These are phyloP conservation scores for Petrocephalus sullivani DNA, from an alignment of 2,797 vertebrate species.

Conservation along the genomic window DNA sequence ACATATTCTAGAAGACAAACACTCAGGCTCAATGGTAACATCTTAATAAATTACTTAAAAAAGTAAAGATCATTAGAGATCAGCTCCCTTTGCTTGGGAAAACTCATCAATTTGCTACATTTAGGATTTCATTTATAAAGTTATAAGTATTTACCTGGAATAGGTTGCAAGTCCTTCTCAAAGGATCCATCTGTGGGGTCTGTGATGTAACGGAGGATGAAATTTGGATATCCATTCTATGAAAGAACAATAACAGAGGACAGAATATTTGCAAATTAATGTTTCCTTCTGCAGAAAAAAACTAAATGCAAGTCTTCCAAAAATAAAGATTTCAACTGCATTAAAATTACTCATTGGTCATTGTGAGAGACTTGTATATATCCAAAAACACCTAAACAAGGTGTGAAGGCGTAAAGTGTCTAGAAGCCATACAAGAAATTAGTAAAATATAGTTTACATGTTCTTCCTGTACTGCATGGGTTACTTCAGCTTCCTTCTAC, in stretches of 20 bases:
- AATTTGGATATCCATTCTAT: constrained; percentile 59
- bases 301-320: not conserved
- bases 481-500: no score
- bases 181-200: constrained; percentile 72
- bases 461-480: no score
- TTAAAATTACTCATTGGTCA: no score
- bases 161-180: constrained; percentile 57
- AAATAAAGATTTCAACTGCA: no score
- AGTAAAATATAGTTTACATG: no score
- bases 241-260: not conserved
- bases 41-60: not conserved
- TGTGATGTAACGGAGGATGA: constrained; percentile 78
- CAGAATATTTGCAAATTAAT: not conserved
- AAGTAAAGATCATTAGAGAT: not conserved
- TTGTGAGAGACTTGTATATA: no score
- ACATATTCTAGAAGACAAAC: constrained; percentile 71
- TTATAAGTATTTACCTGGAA: constrained; percentile 63
- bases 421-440: no score
- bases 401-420: no score
- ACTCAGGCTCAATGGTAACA: not conserved
- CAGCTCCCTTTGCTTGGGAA: not conserved
- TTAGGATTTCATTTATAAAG: not conserved
- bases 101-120: not conserved
- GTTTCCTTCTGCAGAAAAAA: not conserved
- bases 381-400: no score